Percentiles rank a stretch among this genome's conserved stretches.
These are phyloP conservation scores for Peromyscus maniculatus DNA, from an alignment of 2,113 vertebrate genomes.

Conservation along the genomic window DNA sequence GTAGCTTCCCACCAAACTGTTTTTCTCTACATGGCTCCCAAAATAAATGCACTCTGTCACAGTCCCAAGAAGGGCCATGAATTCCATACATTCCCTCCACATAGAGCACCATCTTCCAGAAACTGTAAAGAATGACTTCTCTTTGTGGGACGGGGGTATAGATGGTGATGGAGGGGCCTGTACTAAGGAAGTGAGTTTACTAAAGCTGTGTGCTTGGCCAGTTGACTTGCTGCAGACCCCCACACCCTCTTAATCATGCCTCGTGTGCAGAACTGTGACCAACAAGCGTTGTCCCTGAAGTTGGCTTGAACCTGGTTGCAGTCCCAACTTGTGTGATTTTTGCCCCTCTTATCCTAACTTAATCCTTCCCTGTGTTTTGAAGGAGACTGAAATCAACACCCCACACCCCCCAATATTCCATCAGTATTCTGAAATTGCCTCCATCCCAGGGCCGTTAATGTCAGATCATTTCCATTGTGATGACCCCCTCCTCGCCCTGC, in stretches of 20 bases:
- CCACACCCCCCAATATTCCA: background rate
- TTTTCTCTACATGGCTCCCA: background rate
- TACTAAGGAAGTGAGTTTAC: no score
- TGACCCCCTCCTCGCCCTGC: background rate
- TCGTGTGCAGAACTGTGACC: rapidly evolving
- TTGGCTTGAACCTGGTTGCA: background rate
- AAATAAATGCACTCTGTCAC: background rate
- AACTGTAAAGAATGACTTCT: background rate
- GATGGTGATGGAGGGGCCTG: background rate
- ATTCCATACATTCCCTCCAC: background rate
- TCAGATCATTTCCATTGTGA: slow-evolving; percentile 1
- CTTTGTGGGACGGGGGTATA: background rate
- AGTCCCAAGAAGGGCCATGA: background rate
- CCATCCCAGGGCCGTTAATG: slow-evolving; percentile 24
- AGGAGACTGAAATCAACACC: background rate
- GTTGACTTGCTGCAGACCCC: background rate
- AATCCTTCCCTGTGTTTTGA: background rate
- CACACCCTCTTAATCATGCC: background rate
- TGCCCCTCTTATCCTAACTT: background rate
- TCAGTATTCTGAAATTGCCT: background rate
- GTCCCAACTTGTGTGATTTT: background rate
- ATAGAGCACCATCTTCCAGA: background rate
- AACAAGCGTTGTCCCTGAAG: rapidly evolving
- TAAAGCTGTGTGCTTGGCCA: background rate
- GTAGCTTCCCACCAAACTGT: background rate